phyloP scores from a whole-genome alignment of 53 echinoderm and acorn worm species.

The Mesocentrotus franciscanus region DNA sequence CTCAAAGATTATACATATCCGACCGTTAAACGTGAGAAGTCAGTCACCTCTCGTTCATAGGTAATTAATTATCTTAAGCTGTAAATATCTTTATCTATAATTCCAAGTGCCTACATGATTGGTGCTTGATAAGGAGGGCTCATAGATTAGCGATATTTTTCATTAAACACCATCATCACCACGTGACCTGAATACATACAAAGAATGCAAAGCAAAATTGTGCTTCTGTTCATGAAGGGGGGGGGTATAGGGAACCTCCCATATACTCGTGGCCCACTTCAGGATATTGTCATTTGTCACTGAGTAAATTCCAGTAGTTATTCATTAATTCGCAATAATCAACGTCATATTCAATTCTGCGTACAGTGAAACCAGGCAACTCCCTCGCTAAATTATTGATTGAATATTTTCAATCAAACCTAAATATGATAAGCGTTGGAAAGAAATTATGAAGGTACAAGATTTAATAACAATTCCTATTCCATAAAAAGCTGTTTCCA shows the following conservation, averaged over 20 bases:
- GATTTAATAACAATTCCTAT: no score
- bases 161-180: background rate
- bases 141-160: background rate
- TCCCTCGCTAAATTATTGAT: background rate
- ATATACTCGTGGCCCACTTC: background rate
- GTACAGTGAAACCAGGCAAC: background rate
- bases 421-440: no score
- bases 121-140: background rate
- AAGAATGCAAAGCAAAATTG: background rate
- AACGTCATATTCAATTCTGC: background rate
- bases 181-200: background rate
- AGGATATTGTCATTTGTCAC: background rate
- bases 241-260: background rate
- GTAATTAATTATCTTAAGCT: background rate
- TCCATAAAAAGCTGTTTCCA: no score
- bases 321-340: background rate
- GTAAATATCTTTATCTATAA: background rate
- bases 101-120: background rate
- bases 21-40: background rate
- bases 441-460: no score
- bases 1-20: no score
- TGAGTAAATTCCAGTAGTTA: no score
- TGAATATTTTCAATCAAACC: background rate
- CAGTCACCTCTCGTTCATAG: background rate
- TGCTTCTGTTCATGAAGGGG: background rate